Conservation (phyloP, 2,113 vertebrate species). For the Camelus bactrianus region DNA sequence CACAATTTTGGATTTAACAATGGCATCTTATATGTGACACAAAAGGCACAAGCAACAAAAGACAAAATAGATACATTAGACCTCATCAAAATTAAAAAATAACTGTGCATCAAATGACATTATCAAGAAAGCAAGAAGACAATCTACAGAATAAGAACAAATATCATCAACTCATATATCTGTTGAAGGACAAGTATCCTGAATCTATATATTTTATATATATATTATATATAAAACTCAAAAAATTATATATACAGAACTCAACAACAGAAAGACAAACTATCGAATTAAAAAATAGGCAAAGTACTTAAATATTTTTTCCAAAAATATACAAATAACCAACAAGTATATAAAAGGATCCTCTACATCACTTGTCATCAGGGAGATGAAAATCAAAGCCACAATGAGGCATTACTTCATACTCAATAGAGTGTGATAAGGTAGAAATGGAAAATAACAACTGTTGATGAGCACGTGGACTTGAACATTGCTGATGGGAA, state of each 20-base stretch:
- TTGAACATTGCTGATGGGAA: background rate
- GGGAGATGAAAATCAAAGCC: background rate
- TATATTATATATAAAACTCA: too few species aligned
- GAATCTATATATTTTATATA: background rate
- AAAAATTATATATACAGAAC: background rate
- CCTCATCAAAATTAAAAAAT: background rate
- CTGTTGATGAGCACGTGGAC: background rate
- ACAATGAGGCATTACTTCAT: background rate
- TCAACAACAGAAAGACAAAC: background rate
- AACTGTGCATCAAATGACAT: background rate
- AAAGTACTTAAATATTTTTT: background rate
- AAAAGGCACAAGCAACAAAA: background rate
- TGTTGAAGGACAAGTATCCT: background rate
- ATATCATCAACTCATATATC: background rate
- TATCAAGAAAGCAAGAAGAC: background rate
- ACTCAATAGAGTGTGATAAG: background rate
- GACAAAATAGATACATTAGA: background rate
- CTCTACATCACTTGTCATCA: background rate
- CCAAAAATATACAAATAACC: background rate
- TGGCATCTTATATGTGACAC: background rate
- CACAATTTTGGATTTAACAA: background rate
- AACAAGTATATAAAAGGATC: background rate
- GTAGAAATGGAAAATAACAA: background rate
- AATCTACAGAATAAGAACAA: background rate
- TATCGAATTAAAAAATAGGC: background rate